Evolutionary conservation across 2,888 invertebrate species (phyloP).

Genomic region (Orthonychiurus folsomi): DNA sequence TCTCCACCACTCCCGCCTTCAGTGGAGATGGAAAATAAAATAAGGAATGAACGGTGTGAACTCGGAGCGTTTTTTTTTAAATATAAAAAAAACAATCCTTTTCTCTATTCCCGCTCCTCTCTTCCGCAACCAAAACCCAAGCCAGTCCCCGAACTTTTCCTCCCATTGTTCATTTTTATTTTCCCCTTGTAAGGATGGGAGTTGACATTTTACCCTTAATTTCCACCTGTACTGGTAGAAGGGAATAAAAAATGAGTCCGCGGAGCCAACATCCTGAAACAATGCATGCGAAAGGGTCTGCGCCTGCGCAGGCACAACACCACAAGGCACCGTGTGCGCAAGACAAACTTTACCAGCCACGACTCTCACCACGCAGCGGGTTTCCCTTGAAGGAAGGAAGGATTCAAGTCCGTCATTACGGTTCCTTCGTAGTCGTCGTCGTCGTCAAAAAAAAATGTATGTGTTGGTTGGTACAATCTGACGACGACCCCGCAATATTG

Average conservation of each 20-base stretch:
- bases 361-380: neutral
- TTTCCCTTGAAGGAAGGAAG: too few species aligned
- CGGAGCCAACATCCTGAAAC: neutral
- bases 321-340: too few species aligned
- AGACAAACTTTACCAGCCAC: neutral
- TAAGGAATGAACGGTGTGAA: neutral
- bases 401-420: too few species aligned
- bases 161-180: neutral
- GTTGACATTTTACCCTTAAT: neutral
- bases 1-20: too few species aligned
- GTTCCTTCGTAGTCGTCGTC: too few species aligned
- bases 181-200: neutral
- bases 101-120: neutral
- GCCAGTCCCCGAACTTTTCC: neutral
- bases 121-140: neutral
- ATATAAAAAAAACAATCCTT: too few species aligned
- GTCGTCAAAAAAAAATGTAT: too few species aligned
- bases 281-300: neutral
- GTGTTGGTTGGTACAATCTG: too few species aligned
- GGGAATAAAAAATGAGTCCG: too few species aligned
- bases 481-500: too few species aligned
- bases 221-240: neutral
- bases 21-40: neutral
- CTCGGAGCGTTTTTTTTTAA: neutral
- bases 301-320: too few species aligned